Evolutionary conservation across 92 coral and sea anemone species (phyloP).

Genomic region (Zoanthus solanderi): DNA sequence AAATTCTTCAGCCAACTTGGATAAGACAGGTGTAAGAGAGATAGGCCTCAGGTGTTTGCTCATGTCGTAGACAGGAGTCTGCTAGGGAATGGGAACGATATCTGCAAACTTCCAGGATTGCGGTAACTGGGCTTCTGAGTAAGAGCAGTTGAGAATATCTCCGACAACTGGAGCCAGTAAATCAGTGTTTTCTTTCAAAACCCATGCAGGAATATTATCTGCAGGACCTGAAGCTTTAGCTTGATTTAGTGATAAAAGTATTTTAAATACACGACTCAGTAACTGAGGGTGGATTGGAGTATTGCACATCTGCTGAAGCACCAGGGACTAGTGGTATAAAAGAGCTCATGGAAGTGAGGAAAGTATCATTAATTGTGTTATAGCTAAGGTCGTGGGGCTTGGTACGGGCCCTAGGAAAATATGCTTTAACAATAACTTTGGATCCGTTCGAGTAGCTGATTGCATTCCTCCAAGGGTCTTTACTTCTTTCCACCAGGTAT

Average conservation of each 20-base stretch:
- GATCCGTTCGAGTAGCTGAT: conserved; percentile 32
- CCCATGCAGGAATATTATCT: conserved; percentile 2
- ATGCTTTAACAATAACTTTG: background rate
- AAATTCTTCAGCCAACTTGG: background rate
- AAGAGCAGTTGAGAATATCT: conserved; percentile 14
- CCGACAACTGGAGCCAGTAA: conserved; percentile 3
- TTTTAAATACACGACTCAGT: background rate
- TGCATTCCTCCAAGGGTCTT: too few species aligned
- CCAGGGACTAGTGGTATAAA: conserved; percentile 43
- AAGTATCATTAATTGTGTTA: conserved; percentile 43
- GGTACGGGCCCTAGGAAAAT: background rate
- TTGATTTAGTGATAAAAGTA: background rate
- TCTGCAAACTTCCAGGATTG: conserved; percentile 5
- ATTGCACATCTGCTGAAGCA: background rate
- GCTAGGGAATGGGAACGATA: conserved; percentile 7
- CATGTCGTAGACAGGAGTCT: conserved; percentile 8
- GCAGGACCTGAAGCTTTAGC: background rate
- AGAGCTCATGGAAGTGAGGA: conserved; percentile 50
- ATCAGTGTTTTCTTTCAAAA: background rate
- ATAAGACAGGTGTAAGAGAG: background rate
- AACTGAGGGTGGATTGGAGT: background rate
- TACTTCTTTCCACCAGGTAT: too few species aligned
- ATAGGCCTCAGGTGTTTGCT: background rate
- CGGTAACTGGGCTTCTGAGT: background rate
- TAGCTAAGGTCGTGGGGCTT: conserved; percentile 28